Conservation (phyloP, 2,797 vertebrate genomes). For the Takifugu ocellatus region DNA sequence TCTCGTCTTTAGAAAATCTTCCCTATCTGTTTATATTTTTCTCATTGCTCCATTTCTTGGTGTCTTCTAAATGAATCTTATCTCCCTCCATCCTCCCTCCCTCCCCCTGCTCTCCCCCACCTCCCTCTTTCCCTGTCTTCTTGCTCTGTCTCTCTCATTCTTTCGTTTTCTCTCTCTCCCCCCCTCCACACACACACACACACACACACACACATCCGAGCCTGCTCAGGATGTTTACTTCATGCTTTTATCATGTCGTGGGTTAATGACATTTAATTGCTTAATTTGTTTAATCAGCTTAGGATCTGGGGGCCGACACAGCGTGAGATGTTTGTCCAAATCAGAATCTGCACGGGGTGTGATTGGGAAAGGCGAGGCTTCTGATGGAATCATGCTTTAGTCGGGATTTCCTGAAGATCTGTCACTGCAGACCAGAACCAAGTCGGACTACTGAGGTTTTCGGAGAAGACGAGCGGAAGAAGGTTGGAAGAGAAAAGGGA, state of each 20-base stretch:
- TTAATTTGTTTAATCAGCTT: conserved; percentile 53
- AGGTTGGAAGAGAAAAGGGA: background rate
- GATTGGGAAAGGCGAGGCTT: background rate
- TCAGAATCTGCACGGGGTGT: background rate
- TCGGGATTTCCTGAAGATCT: no score
- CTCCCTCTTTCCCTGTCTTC: conserved; percentile 18
- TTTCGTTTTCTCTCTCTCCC: conserved; percentile 7
- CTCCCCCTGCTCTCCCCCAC: conserved; percentile 30
- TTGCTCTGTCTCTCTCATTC: conserved; percentile 11
- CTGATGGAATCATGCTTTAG: background rate
- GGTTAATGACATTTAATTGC: conserved; percentile 75
- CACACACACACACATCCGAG: conserved; percentile 12
- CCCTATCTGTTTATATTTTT: conserved; percentile 19
- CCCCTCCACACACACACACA: background rate
- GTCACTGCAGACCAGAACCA: background rate
- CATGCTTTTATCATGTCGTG: conserved; percentile 55
- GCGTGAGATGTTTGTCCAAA: background rate
- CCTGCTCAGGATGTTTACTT: conserved; percentile 71
- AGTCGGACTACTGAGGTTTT: background rate
- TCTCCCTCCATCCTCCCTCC: conserved; percentile 37
- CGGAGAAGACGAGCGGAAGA: no score
- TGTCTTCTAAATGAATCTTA: conserved; percentile 36
- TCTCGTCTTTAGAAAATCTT: background rate
- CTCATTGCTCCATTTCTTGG: conserved; percentile 28
- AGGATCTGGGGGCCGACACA: conserved; percentile 3